A percentile compares a stretch with the other conserved stretches of the same genome.
Conservation (phyloP, 2,888 invertebrate genomes). For the Caenorhabditis uteleia region DNA sequence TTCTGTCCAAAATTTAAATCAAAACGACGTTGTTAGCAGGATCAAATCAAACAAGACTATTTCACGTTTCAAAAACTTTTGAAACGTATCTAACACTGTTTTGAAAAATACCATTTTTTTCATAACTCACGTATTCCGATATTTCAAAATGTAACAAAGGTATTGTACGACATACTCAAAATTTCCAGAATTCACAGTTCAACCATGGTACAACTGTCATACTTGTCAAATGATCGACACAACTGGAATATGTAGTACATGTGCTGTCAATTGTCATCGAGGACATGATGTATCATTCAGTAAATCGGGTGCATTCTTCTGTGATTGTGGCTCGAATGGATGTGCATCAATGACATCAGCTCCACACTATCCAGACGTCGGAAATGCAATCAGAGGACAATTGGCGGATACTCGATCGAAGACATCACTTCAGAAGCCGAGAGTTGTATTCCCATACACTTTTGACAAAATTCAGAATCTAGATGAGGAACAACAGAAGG, state of each 20-base stretch:
- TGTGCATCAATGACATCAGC: conserved; percentile 28
- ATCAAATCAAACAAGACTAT: no score
- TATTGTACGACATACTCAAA: no score
- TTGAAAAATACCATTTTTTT: no score
- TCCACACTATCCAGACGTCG: conserved; percentile 15
- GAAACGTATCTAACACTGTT: no score
- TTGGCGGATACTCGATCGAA: conserved; percentile 7
- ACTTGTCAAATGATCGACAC: conserved; percentile 98
- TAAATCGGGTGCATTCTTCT: conserved; percentile 98
- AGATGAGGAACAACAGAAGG: no score
- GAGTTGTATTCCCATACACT: no score
- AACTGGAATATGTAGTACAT: conserved; percentile 95
- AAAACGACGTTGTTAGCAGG: no score
- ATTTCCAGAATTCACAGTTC: conserved; percentile 94
- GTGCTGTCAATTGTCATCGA: conserved; percentile 93
- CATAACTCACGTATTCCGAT: no score
- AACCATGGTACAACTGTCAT: conserved; percentile 89
- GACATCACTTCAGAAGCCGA: background rate
- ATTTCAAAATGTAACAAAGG: background rate
- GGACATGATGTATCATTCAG: conserved; percentile 87
- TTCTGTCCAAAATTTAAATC: no score
- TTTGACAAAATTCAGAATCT: no score
- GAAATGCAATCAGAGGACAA: conserved; percentile 35
- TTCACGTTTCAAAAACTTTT: no score
- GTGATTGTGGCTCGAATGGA: conserved; percentile 87